Conservation (phyloP, 2,113 vertebrate species). For the Syrrhaptes paradoxus region DNA sequence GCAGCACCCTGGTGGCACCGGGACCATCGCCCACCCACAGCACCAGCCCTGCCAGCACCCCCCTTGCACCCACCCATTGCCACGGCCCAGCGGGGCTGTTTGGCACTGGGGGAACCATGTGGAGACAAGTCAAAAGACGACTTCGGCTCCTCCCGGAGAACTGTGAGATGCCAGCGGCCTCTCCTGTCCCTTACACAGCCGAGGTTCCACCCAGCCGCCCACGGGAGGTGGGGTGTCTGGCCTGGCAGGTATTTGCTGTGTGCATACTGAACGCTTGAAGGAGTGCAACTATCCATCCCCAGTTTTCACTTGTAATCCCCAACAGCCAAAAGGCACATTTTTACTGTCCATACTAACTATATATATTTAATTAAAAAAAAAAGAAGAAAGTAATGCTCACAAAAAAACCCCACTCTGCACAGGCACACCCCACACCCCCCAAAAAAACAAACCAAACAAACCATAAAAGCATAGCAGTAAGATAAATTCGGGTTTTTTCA, state of each 20-base stretch:
- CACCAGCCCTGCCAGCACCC: not conserved
- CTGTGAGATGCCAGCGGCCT: no score
- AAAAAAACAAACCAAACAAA: not conserved
- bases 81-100: no score
- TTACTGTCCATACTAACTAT: not conserved
- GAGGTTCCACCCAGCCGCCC: not conserved
- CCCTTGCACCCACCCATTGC: not conserved
- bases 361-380: not conserved
- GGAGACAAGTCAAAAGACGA: no score
- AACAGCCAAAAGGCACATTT: not conserved
- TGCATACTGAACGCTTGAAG: not conserved
- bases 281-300: not conserved
- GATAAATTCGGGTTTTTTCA: not conserved
- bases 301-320: not conserved
- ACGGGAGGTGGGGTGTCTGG: fast-evolving
- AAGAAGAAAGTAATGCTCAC: not conserved
- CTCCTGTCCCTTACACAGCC: fast-evolving
- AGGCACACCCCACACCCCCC: no score
- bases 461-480: not conserved
- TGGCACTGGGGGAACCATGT: no score
- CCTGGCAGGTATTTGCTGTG: not conserved
- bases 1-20: no score
- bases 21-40: not conserved
- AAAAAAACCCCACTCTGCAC: not conserved
- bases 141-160: no score